phyloP scores from a whole-genome alignment of 2,113 vertebrate genomes.

The Spilogale gracilis region DNA sequence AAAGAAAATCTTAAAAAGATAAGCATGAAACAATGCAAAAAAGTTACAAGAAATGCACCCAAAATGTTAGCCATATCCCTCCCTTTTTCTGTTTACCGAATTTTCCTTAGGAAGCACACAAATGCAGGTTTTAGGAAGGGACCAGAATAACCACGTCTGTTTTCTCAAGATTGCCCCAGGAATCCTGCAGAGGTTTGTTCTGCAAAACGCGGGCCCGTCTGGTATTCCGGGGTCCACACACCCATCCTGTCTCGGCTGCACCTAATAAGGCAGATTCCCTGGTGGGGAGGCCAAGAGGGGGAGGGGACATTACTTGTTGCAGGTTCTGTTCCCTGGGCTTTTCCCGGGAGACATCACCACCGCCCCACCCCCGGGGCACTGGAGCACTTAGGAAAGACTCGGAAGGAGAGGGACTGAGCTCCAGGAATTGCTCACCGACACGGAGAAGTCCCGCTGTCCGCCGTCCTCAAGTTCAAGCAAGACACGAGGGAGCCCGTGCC shows the following conservation, averaged over 20 bases:
- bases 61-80: fast-evolving
- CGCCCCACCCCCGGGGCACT: not conserved
- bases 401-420: not conserved
- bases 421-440: fast-evolving
- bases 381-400: fast-evolving
- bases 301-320: fast-evolving
- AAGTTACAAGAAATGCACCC: not conserved
- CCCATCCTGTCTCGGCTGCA: fast-evolving
- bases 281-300: not conserved
- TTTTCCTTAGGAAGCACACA: not conserved
- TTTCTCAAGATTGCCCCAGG: not conserved
- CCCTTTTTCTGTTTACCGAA: not conserved
- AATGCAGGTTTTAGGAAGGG: not conserved
- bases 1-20: not conserved
- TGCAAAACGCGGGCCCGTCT: fast-evolving
- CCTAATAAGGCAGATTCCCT: not conserved
- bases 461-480: no score
- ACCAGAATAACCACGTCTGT: no score
- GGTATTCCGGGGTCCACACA: fast-evolving
- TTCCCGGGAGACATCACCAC: not conserved
- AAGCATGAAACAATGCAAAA: not conserved
- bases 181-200: no score
- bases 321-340: not conserved
- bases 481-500: not conserved
- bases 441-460: no score